phyloP scores from a whole-genome alignment of 2,797 vertebrate genomes.

The Dermochelys coriacea region DNA sequence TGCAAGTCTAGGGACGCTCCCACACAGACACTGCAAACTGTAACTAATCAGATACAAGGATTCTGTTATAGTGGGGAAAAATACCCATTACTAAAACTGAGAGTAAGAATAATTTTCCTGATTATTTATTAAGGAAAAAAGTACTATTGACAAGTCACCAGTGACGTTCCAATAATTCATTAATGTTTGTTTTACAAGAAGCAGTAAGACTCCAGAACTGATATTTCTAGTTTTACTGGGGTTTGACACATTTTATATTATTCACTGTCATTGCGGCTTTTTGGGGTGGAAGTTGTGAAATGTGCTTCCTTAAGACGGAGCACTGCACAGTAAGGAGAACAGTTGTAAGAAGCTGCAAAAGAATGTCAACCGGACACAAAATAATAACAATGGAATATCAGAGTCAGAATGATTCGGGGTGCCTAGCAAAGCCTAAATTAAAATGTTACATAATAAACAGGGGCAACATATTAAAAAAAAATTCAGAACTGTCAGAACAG shows the following conservation, averaged over 20 bases:
- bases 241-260: slow-evolving; percentile 76
- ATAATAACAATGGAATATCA: slow-evolving; percentile 58
- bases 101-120: slow-evolving; percentile 38
- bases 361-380: slow-evolving; percentile 70
- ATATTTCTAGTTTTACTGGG: slow-evolving; percentile 69
- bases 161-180: slow-evolving; percentile 66
- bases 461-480: slow-evolving; percentile 57
- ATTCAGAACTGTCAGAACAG: slow-evolving; percentile 69
- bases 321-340: slow-evolving; percentile 66
- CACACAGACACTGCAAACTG: slow-evolving; percentile 39
- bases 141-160: slow-evolving; percentile 29
- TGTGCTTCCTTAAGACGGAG: slow-evolving; percentile 53
- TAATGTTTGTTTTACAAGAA: slow-evolving; percentile 73
- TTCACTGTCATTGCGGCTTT: slow-evolving; percentile 69
- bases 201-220: slow-evolving; percentile 56
- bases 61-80: slow-evolving; percentile 7
- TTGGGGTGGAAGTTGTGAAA: slow-evolving; percentile 59
- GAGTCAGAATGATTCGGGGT: slow-evolving; percentile 55
- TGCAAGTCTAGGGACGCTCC: slow-evolving; percentile 22
- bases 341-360: slow-evolving; percentile 68
- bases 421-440: slow-evolving; percentile 46
- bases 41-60: background rate
- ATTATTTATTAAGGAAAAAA: slow-evolving; percentile 28
- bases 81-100: slow-evolving; percentile 55
- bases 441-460: slow-evolving; percentile 70